phyloP scores from a whole-genome alignment of 1,140 invertebrate genomes.

The Pseudoatta argentina region DNA sequence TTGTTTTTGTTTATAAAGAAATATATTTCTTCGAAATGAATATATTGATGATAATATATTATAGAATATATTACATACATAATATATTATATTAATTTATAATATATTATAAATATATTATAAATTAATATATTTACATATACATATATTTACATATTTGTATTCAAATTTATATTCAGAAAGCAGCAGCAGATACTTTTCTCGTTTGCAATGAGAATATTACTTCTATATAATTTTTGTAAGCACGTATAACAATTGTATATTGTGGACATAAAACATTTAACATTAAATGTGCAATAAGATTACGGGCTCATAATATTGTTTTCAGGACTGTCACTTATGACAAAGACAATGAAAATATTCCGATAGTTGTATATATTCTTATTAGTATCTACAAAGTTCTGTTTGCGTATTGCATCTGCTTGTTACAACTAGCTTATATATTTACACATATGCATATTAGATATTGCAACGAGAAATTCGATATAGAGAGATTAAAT shows the following conservation, averaged over 20 bases:
- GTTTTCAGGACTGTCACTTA: conserved; percentile 61
- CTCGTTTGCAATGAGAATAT: background rate
- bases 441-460: conserved; percentile 49
- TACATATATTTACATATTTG: background rate
- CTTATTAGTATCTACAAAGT: conserved; percentile 65
- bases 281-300: conserved; percentile 53
- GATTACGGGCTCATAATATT: conserved; percentile 47
- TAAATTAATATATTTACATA: no score
- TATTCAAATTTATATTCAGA: conserved; percentile 1
- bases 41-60: no score
- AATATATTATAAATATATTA: no score
- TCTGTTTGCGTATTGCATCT: conserved; percentile 63
- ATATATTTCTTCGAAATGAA: background rate
- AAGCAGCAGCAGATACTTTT: conserved; percentile 10
- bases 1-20: background rate
- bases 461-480: conserved; percentile 47
- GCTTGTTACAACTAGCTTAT: conserved; percentile 66
- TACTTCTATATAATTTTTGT: background rate
- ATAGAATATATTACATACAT: no score
- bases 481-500: conserved; percentile 19
- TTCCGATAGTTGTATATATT: conserved; percentile 71
- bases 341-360: conserved; percentile 39
- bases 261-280: background rate
- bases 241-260: background rate
- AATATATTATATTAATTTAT: no score